phyloP scores from a whole-genome alignment of 1,140 invertebrate species.

The Acromyrmex heyeri region DNA sequence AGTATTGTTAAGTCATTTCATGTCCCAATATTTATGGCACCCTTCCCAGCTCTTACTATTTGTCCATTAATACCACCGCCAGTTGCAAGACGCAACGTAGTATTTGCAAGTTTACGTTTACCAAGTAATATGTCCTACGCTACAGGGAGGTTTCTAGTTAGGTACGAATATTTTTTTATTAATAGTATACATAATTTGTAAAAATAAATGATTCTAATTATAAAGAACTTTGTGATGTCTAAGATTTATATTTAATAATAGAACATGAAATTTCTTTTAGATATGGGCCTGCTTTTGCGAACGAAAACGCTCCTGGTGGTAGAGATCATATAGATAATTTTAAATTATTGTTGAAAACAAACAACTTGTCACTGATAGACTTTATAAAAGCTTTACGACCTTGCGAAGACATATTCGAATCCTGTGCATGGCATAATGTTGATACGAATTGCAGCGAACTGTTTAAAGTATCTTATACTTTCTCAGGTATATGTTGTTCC shows the following conservation, averaged over 20 bases:
- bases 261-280: slow-evolving; percentile 30
- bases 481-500: slow-evolving; percentile 70
- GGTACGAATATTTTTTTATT: slow-evolving; percentile 32
- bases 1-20: slow-evolving; percentile 46
- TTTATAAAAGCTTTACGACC: slow-evolving; percentile 57
- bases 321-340: neutral
- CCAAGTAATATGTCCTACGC: slow-evolving; percentile 42
- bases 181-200: neutral
- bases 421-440: slow-evolving; percentile 53
- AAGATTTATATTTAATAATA: slow-evolving; percentile 9
- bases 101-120: slow-evolving; percentile 18
- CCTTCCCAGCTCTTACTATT: slow-evolving; percentile 69
- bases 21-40: slow-evolving; percentile 11
- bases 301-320: neutral
- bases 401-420: slow-evolving; percentile 65
- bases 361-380: slow-evolving; percentile 37
- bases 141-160: slow-evolving; percentile 29
- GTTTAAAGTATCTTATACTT: slow-evolving; percentile 47
- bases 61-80: slow-evolving; percentile 46
- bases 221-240: neutral
- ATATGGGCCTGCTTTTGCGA: slow-evolving; percentile 32
- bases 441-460: slow-evolving; percentile 55
- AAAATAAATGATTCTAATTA: neutral
- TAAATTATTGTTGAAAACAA: slow-evolving; percentile 33
- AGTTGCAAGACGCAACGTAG: neutral